A percentile compares a stretch with the other conserved stretches of the same genome.
phyloP scores from a whole-genome alignment of 2,888 invertebrate species.

The Hermaeophaga mercurialis region DNA sequence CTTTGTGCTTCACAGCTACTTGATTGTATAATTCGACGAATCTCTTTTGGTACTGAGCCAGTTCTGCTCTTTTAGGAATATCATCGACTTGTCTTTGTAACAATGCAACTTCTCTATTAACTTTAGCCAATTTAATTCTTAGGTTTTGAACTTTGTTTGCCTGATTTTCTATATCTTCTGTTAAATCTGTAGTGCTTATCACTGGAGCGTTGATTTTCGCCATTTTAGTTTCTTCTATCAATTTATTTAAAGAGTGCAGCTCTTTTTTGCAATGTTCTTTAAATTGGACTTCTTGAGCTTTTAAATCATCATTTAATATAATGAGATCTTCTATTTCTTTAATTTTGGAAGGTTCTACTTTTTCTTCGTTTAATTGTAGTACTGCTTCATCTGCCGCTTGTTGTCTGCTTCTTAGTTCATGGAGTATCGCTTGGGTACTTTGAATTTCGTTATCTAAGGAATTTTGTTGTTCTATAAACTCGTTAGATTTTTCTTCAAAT shows the following conservation, averaged over 20 bases:
- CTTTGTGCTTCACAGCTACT: slow-evolving; percentile 93
- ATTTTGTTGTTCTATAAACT: slow-evolving; percentile 61
- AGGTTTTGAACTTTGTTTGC: slow-evolving; percentile 67
- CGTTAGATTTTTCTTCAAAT: slow-evolving; percentile 55
- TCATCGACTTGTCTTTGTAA: slow-evolving; percentile 89
- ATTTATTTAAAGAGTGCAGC: slow-evolving; percentile 53
- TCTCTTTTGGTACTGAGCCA: slow-evolving; percentile 93
- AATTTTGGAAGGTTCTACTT: slow-evolving; percentile 61
- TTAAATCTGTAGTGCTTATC: slow-evolving; percentile 56
- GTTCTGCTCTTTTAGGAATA: slow-evolving; percentile 89
- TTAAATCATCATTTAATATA: slow-evolving; percentile 72
- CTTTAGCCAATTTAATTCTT: slow-evolving; percentile 74
- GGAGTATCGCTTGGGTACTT: slow-evolving; percentile 37
- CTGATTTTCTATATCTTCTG: slow-evolving; percentile 63
- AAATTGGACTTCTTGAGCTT: slow-evolving; percentile 74
- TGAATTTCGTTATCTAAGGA: slow-evolving; percentile 56
- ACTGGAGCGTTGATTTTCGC: slow-evolving; percentile 56
- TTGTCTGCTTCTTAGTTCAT: slow-evolving; percentile 49
- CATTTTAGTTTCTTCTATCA: slow-evolving; percentile 58
- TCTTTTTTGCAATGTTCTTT: slow-evolving; percentile 75
- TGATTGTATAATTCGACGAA: slow-evolving; percentile 96
- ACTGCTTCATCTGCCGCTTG: slow-evolving; percentile 56
- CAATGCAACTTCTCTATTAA: slow-evolving; percentile 78
- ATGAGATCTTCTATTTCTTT: slow-evolving; percentile 67
- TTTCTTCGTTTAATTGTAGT: slow-evolving; percentile 58